Percentiles rank a stretch among this genome's conserved stretches.
Evolutionary conservation across 2,113 vertebrate genomes (phyloP).

Genomic region (Scatophagus argus): DNA sequence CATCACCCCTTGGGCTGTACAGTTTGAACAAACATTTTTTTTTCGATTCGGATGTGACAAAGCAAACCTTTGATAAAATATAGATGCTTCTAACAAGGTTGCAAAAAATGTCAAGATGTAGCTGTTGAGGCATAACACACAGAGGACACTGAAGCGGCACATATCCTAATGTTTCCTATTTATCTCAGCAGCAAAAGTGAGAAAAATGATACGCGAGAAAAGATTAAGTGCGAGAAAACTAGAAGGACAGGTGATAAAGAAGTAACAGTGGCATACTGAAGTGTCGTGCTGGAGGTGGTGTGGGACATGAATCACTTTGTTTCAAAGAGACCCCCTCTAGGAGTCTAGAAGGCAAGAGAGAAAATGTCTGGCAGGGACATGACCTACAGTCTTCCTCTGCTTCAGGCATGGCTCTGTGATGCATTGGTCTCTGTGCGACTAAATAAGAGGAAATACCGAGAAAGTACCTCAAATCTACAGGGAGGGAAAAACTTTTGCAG

Average conservation of each 20-base stretch:
- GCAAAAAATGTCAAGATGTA: not conserved
- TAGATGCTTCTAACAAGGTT: not conserved
- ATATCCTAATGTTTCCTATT: constrained; percentile 9
- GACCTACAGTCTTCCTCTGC: constrained; percentile 6
- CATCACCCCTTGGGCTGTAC: not conserved
- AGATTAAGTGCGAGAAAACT: constrained; percentile 28
- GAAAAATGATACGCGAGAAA: constrained; percentile 27
- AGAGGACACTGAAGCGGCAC: not conserved
- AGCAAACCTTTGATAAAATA: not conserved
- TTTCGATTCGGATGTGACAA: not conserved
- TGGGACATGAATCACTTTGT: constrained; percentile 41
- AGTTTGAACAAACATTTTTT: constrained; percentile 20
- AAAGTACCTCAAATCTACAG: not conserved
- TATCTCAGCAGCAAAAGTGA: constrained; percentile 27
- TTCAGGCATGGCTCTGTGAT: constrained; percentile 13
- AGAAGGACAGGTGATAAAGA: constrained; percentile 29
- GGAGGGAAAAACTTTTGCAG: constrained; percentile 5
- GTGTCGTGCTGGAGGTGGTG: constrained; percentile 34
- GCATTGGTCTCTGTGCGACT: not conserved
- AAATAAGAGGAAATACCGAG: constrained; percentile 25
- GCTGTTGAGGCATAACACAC: constrained; percentile 10
- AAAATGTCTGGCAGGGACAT: constrained; percentile 28
- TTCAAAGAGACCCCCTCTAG: constrained; percentile 31
- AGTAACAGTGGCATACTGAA: constrained; percentile 2
- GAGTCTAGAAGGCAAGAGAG: not conserved